Base-by-base conservation (phyloP, 2,888 invertebrate genomes). In the Seira musarum region DNA sequence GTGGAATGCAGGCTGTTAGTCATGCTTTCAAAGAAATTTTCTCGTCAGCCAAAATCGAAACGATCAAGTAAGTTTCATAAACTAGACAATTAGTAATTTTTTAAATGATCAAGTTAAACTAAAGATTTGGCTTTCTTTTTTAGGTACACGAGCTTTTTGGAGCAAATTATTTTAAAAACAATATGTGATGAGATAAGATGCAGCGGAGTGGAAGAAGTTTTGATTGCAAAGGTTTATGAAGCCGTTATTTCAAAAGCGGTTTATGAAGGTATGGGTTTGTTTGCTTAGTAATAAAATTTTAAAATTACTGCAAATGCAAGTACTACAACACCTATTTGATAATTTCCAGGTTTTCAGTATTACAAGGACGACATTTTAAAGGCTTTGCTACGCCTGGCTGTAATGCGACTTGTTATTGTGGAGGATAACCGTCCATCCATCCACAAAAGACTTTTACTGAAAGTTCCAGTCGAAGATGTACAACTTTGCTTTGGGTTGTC, bases 21-120 rank as follows among this genome's bases (percentile, higher is more conserved):
- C 90, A 91, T 78, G 97, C 97, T 0, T 89, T 98, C 2, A 92
- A 92, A 21, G 95, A 96, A 88, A 97, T 98, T 91, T 95, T 96
- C 73, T 93, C 95, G 0, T 94, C 95, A 80, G 94, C 95, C 0
- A 94, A 95, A 88, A 94, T 97, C 53, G 91, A 93, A 81, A 95
- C 96, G 8, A 95, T 98, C 76, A 92, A 92, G 89, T 92, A 91
- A 84, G 83, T 67, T 24, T 30, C 13, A 24, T 30, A 76, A 22
- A 3, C 46, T 65, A 24, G n/a, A 8, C 8, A 64, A 40, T 64
- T 13, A 35, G 61, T 71, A 61, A 61, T n/a, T 2, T 65, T 8
- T 17, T 10, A 57, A 1, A 60, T 57, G 22, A 69, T 63, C n/a
- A n/a, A n/a, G n/a, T n/a, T n/a, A n/a, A n/a, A n/a, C n/a, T n/a